Percentiles rank a stretch among this genome's conserved stretches.
These are phyloP conservation scores for Fregata magnificens DNA, from an alignment of 2,113 vertebrate species.

Conservation along the genomic window DNA sequence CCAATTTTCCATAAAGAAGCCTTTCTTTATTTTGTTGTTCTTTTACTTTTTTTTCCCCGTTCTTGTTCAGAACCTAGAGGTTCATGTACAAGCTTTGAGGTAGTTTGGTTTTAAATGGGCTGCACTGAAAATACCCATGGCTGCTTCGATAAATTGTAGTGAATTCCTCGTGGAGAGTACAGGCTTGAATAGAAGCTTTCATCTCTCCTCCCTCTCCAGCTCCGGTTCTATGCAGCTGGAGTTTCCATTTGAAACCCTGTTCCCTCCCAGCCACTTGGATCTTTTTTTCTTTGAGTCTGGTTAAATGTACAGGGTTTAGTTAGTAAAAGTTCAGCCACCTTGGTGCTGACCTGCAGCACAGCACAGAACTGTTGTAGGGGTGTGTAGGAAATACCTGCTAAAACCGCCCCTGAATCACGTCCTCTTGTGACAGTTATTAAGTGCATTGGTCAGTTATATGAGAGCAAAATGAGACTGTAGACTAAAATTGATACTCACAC, in stretches of 20 bases:
- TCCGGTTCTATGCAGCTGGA: not conserved
- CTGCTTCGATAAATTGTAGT: not conserved
- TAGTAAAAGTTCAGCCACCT: not conserved
- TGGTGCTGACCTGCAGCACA: not conserved
- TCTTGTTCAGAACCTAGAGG: not conserved
- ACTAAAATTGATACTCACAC: rapidly evolving
- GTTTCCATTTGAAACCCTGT: not conserved
- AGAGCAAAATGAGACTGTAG: not conserved
- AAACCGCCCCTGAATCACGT: not conserved
- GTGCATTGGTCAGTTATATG: rapidly evolving
- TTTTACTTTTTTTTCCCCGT: rapidly evolving
- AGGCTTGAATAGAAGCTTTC: not conserved
- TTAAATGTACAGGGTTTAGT: not conserved
- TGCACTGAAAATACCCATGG: not conserved
- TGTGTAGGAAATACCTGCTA: not conserved
- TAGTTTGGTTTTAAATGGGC: not conserved
- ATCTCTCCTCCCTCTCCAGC: not conserved
- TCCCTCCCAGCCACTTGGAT: not conserved
- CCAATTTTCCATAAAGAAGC: not conserved
- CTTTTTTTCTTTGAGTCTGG: not conserved
- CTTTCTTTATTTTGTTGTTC: not conserved
- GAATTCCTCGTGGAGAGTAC: not conserved
- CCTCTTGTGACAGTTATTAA: not conserved
- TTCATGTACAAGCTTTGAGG: not conserved
- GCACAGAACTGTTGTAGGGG: not conserved